A percentile compares a stretch with the other conserved stretches of the same genome.
phyloP scores from a whole-genome alignment of 2,797 vertebrate species.

The Erpetoichthys calabaricus region DNA sequence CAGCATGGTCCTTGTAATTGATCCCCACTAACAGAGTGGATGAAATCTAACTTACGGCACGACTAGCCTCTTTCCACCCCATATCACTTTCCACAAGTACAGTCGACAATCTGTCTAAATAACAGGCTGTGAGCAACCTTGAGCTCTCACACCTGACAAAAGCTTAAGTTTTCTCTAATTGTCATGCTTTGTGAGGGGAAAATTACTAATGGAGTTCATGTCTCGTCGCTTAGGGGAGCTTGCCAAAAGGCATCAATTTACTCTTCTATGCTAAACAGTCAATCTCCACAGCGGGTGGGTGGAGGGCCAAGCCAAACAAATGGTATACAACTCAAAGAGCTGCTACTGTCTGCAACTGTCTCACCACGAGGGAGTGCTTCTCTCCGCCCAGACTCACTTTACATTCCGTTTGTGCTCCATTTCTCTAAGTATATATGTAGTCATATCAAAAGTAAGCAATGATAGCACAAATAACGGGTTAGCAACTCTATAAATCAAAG shows the following conservation, averaged over 20 bases:
- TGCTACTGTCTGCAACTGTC: too few species aligned
- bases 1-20: background rate
- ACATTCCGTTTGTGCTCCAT: too few species aligned
- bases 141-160: background rate
- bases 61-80: too few species aligned
- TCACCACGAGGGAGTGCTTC: too few species aligned
- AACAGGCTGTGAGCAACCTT: background rate
- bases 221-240: slow-evolving; percentile 2
- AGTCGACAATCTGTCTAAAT: background rate
- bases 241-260: background rate
- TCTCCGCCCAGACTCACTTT: too few species aligned
- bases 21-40: background rate
- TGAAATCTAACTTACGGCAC: background rate
- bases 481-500: too few species aligned
- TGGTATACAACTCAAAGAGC: too few species aligned
- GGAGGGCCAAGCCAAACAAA: too few species aligned
- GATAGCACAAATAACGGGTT: too few species aligned
- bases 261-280: background rate
- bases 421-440: too few species aligned
- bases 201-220: slow-evolving; percentile 1
- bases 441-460: too few species aligned
- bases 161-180: background rate
- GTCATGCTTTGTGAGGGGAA: background rate
- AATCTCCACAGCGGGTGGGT: background rate
- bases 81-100: background rate